A percentile compares a stretch with the other conserved stretches of the same genome.
Evolutionary conservation across 2,797 vertebrate genomes (phyloP).

Genomic region (Parauchenoglanis ngamensis): DNA sequence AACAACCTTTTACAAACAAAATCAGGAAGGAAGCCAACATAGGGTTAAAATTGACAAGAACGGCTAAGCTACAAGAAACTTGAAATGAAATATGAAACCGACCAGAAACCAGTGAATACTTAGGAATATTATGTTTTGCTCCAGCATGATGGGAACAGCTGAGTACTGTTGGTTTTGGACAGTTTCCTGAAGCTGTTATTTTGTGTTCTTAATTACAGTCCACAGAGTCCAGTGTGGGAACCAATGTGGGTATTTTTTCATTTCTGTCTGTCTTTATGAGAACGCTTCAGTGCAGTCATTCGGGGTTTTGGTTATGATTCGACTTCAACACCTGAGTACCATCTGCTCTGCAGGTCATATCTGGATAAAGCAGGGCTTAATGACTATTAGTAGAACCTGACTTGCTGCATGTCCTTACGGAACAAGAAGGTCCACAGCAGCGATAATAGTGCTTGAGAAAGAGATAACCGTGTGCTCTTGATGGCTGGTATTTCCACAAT

Average conservation of each 20-base stretch:
- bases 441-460: slow-evolving; percentile 2
- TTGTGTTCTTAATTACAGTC: not conserved
- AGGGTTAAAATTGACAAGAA: not conserved
- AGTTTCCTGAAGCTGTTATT: not conserved
- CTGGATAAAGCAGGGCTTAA: slow-evolving; percentile 16
- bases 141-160: not conserved
- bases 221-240: not conserved
- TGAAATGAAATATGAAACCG: not conserved
- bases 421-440: not conserved
- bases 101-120: not conserved
- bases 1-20: not conserved
- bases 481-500: not conserved
- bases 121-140: not conserved
- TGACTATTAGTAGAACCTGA: slow-evolving; percentile 35
- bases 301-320: slow-evolving; percentile 54
- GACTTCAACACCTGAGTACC: slow-evolving; percentile 57
- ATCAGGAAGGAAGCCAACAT: not conserved
- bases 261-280: not conserved
- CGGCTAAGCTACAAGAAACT: not conserved
- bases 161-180: not conserved
- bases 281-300: not conserved
- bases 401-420: slow-evolving; percentile 15
- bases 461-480: not conserved
- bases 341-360: slow-evolving; percentile 30
- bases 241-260: not conserved